Percentiles rank a stretch among this genome's conserved stretches.
These are phyloP conservation scores for Amazona guildingii DNA, from an alignment of 2,113 vertebrate genomes.

Conservation along the genomic window DNA sequence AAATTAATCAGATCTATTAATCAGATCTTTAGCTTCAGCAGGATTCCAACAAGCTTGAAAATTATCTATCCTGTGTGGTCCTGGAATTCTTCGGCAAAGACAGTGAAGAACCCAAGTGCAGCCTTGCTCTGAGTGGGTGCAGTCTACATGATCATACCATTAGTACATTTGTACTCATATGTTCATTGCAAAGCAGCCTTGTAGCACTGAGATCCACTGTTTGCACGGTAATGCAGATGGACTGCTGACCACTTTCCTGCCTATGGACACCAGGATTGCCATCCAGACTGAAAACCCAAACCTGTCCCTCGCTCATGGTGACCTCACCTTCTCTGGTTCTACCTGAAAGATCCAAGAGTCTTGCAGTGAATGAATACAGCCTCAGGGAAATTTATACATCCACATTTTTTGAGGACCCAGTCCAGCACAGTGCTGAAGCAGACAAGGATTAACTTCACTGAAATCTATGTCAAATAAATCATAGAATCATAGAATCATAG, in stretches of 20 bases:
- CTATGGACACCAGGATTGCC: not conserved
- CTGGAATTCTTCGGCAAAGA: not conserved
- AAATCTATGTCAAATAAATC: not conserved
- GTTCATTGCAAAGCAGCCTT: not conserved
- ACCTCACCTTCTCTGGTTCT: not conserved
- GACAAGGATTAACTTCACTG: not conserved
- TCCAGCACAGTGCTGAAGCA: not conserved
- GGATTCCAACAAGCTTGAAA: not conserved
- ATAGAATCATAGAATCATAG: no score
- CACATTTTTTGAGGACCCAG: not conserved
- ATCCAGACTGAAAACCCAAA: not conserved
- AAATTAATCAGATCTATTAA: not conserved
- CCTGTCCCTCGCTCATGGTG: fast-evolving
- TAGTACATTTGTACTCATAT: fast-evolving
- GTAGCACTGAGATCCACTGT: not conserved
- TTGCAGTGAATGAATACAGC: fast-evolving
- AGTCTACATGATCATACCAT: fast-evolving
- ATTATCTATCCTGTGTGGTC: not conserved
- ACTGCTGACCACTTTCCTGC: not conserved
- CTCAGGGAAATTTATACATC: not conserved
- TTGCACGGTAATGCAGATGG: not conserved
- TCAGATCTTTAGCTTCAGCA: not conserved
- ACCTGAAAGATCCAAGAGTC: not conserved
- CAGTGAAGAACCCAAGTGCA: not conserved
- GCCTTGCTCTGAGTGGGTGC: not conserved